These are phyloP conservation scores for Calidris pugnax DNA, from an alignment of 2,113 vertebrate genomes.

Conservation along the genomic window DNA sequence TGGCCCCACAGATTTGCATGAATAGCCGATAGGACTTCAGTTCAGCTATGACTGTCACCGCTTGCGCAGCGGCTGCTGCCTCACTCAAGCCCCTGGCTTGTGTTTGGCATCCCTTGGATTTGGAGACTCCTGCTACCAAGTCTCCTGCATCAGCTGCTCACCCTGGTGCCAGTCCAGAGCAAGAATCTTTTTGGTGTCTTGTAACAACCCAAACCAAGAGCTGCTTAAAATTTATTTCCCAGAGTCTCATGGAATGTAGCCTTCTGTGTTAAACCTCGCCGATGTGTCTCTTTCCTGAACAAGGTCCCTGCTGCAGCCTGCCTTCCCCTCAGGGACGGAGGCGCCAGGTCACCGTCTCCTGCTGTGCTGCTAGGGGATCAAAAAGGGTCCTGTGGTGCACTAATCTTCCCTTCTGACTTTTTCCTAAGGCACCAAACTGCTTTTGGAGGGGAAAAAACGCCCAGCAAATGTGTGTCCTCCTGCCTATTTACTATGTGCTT, in stretches of 20 bases:
- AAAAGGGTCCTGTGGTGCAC: background rate
- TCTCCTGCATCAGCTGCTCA: background rate
- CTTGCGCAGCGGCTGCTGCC: background rate
- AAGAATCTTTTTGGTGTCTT: background rate
- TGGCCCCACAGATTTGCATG: background rate
- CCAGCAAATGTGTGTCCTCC: background rate
- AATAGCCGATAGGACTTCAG: background rate
- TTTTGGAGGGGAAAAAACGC: background rate
- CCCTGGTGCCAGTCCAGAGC: background rate
- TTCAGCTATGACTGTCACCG: background rate
- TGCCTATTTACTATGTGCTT: background rate
- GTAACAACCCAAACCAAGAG: background rate
- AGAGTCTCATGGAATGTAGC: background rate
- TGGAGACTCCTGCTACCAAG: background rate
- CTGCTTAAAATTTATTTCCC: background rate
- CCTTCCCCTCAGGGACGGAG: background rate
- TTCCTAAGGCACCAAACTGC: background rate
- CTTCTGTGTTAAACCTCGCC: background rate
- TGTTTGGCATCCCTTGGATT: background rate
- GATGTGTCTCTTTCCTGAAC: accelerated
- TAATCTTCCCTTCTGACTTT: background rate
- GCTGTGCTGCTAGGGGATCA: background rate
- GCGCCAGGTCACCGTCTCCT: background rate
- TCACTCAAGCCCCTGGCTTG: background rate
- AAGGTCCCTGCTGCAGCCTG: background rate